These are phyloP conservation scores for Thera britannica DNA, from an alignment of 2,888 invertebrate species.

Conservation along the genomic window DNA sequence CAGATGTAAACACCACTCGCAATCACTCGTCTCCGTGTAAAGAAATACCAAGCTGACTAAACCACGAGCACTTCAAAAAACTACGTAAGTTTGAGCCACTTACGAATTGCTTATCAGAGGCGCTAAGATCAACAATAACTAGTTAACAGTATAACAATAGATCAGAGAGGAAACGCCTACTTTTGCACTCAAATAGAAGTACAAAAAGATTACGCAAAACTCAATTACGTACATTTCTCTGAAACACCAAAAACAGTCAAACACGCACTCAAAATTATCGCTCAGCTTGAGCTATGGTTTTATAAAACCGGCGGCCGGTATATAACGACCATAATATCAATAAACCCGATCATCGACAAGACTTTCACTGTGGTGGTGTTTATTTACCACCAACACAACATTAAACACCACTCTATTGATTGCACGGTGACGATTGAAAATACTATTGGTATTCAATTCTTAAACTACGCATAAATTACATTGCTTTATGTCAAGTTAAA, in stretches of 20 bases:
- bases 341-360: not conserved
- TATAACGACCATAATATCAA: not conserved
- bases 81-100: not conserved
- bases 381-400: too few relatives aligned
- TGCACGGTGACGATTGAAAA: too few relatives aligned
- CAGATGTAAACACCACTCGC: too few relatives aligned
- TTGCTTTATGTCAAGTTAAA: too few relatives aligned
- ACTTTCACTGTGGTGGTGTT: too few relatives aligned
- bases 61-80: too few relatives aligned
- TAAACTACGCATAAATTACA: too few relatives aligned
- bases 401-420: too few relatives aligned
- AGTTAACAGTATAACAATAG: not conserved
- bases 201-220: conserved; percentile 12
- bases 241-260: conserved; percentile 14
- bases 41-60: too few relatives aligned
- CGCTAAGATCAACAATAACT: not conserved
- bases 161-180: not conserved
- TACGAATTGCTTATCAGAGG: not conserved
- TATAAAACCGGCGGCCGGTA: not conserved
- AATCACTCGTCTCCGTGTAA: too few relatives aligned
- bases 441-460: too few relatives aligned
- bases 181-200: conserved; percentile 2
- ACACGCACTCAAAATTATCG: conserved; percentile 7
- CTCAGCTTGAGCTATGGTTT: not conserved
- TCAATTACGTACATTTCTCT: conserved; percentile 11